Evolutionary conservation across 2,113 vertebrate genomes (phyloP).

Genomic region (Lycocorax pyrrhopterus): DNA sequence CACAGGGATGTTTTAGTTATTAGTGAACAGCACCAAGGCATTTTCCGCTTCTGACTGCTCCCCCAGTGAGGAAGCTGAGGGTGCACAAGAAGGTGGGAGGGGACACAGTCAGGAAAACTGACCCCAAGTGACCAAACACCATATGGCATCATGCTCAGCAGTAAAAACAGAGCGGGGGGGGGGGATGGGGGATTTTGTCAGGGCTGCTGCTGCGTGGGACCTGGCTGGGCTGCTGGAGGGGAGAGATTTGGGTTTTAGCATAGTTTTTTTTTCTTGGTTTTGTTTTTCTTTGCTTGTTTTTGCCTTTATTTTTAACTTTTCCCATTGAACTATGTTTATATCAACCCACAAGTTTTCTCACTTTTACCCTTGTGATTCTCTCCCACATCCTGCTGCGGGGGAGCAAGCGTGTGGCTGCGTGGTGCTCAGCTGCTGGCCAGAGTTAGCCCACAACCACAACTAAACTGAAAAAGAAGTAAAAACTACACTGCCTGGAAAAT

Average conservation of each 20-base stretch:
- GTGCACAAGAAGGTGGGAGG: neutral
- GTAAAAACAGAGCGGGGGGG: neutral
- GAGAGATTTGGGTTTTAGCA: rapidly evolving
- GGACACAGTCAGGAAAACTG: neutral
- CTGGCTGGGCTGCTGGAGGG: neutral
- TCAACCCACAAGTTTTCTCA: neutral
- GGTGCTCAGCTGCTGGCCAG: neutral
- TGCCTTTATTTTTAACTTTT: neutral
- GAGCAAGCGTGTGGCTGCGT: neutral
- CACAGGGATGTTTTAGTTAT: neutral
- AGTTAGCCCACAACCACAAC: neutral
- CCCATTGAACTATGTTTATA: neutral
- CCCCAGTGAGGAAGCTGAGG: neutral
- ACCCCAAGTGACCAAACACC: neutral
- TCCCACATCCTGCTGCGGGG: neutral
- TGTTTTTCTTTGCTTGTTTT: neutral
- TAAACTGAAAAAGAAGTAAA: neutral
- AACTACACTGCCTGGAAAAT: neutral
- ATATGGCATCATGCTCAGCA: neutral
- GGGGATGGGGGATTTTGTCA: neutral
- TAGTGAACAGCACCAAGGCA: neutral
- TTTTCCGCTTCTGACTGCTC: neutral
- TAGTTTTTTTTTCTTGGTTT: neutral
- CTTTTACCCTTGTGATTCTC: neutral
- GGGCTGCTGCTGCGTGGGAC: neutral